These are phyloP conservation scores for Bombus balteatus DNA, from an alignment of 1,140 invertebrate genomes.

Conservation along the genomic window DNA sequence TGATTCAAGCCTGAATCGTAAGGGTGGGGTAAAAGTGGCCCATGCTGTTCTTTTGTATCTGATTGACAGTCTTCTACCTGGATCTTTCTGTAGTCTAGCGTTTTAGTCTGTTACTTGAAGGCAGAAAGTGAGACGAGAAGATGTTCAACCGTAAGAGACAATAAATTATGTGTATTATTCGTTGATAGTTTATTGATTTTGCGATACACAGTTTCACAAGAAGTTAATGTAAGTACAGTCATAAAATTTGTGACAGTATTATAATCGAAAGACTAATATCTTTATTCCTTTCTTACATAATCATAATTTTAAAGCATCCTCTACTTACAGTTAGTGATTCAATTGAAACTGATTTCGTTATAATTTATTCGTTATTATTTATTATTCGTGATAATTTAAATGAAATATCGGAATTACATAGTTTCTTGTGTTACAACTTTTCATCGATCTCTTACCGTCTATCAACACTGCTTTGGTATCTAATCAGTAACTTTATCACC, in stretches of 20 bases:
- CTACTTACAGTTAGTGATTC: too few relatives aligned
- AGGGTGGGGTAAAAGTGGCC: background rate
- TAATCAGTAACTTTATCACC: constrained; percentile 55
- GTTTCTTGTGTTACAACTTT: background rate
- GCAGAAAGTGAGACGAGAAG: too few relatives aligned
- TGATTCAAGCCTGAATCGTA: background rate
- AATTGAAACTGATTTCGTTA: background rate
- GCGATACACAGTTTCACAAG: too few relatives aligned
- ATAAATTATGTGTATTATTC: background rate
- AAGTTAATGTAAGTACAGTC: background rate
- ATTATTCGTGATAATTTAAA: background rate
- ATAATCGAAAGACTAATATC: background rate
- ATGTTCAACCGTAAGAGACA: background rate
- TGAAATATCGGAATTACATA: background rate
- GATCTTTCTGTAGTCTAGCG: background rate
- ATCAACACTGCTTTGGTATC: constrained; percentile 39
- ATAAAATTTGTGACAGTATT: background rate
- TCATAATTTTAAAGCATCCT: background rate
- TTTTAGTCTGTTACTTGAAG: background rate
- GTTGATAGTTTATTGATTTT: background rate
- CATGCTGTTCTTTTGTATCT: background rate
- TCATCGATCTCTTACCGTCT: constrained; percentile 14
- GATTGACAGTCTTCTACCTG: constrained; percentile 18
- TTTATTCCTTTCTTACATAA: background rate
- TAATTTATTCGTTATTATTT: too few relatives aligned